Base-by-base conservation (phyloP, 2,888 invertebrate species). In the Bombylius discolor region DNA sequence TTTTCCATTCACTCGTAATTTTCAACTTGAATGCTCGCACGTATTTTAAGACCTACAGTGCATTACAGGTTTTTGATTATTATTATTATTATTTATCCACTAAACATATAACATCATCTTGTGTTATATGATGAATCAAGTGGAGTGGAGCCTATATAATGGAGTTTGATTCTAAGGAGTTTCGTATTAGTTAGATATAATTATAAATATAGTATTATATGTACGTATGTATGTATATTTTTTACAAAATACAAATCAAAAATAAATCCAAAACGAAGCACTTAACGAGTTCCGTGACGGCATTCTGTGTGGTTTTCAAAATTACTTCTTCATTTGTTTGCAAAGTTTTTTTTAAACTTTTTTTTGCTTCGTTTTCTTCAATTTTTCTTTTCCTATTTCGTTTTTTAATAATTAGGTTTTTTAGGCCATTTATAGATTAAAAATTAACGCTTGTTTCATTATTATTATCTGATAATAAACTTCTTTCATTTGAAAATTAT, bases 21-120 rank as follows among this genome's bases (percentile, higher is more conserved):
- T 55, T 55, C 55, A 55, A 39, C 51, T 50, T 50, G 55, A 55
- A 51, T 51, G 55, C 46, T 55, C 51, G 55, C 55, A 55, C 55
- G 50, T 55, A 51, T 42, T 42, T 11, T 42, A 11, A 4, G 11
- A 42, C 39, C 11, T 42, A 42, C 39, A 42, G 39, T 5, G 39
- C 39, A 42, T 42, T 42, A 42, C 39, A 42, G 8, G 23, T 23
- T 23, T 23, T 23, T 23, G 23, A 23, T 23, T 23, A 23, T 11
- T 11, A 42, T 5, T 42, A 36, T 36, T 8, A 36, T 42, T 8
- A 11, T 42, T 36, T 42, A 42, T 42, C 39, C 7, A 11, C 11
- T 42, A 42, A 11, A 11, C 5, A 42, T 36, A 36, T 36, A 36
- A 7, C 7, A 7, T 7, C 34, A 36, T 3, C 5, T 36, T 36